Conservation (phyloP, 2,113 vertebrate species). For the Hucho hucho region DNA sequence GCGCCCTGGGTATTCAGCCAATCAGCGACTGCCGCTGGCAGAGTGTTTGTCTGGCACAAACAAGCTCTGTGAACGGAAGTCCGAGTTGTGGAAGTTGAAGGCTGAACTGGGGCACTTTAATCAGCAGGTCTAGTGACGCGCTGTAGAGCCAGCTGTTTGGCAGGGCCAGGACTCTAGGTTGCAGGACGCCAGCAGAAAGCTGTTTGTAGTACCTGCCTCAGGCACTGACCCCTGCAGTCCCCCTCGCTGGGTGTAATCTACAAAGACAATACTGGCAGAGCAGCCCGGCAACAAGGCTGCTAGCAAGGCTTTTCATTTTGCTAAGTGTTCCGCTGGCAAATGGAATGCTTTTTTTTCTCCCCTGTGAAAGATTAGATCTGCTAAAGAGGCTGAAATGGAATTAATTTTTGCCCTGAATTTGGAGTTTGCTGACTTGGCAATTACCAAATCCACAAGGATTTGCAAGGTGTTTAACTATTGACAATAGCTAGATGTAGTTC, state of each 20-base stretch:
- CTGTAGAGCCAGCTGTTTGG: constrained; percentile 60
- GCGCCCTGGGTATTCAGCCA: too few relatives aligned
- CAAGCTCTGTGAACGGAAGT: constrained; percentile 36
- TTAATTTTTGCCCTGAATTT: constrained; percentile 33
- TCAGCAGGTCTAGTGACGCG: constrained; percentile 43
- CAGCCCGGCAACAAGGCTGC: constrained; percentile 46
- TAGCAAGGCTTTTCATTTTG: constrained; percentile 50
- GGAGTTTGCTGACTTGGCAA: constrained; percentile 28
- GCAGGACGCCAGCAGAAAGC: constrained; percentile 35
- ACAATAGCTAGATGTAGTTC: neutral
- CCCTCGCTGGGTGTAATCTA: constrained; percentile 58
- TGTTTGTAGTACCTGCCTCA: constrained; percentile 54
- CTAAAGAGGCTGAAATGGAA: constrained; percentile 39
- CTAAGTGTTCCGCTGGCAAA: constrained; percentile 64
- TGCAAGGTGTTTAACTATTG: constrained; percentile 22
- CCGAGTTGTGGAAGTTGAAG: constrained; percentile 42
- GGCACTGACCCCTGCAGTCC: constrained; percentile 55
- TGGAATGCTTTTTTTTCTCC: constrained; percentile 32
- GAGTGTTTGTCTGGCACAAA: constrained; percentile 47
- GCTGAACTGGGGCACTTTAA: constrained; percentile 49
- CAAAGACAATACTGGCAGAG: constrained; percentile 57
- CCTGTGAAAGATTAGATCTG: constrained; percentile 52
- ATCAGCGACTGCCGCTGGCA: too few relatives aligned
- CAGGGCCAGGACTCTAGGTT: constrained; percentile 25
- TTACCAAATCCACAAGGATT: constrained; percentile 38